phyloP scores from a whole-genome alignment of 2,797 vertebrate genomes.

The Amphiprion clarkii region DNA sequence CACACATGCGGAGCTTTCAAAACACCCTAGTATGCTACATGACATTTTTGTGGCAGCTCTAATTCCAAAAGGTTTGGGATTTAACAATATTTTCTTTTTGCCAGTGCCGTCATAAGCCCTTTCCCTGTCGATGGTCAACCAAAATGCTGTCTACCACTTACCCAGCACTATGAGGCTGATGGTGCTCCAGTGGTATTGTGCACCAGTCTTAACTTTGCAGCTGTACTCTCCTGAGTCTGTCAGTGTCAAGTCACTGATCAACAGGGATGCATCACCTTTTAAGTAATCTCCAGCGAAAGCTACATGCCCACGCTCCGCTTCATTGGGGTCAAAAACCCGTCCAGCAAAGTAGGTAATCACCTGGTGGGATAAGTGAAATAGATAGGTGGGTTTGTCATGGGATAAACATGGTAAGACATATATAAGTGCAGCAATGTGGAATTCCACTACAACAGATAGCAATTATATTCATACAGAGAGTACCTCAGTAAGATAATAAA shows the following conservation, averaged over 20 bases:
- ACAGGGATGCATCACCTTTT: conserved; percentile 91
- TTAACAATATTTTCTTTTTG: not conserved
- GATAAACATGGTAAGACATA: no score
- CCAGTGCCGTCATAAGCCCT: conserved; percentile 1
- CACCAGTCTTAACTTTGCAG: conserved; percentile 95
- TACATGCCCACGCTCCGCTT: conserved; percentile 87
- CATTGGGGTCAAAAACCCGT: conserved; percentile 88
- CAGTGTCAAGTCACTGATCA: conserved; percentile 90
- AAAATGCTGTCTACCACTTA: conserved; percentile 68
- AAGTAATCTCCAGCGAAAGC: conserved; percentile 92
- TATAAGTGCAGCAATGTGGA: no score
- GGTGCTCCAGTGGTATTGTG: conserved; percentile 90
- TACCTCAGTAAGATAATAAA: no score
- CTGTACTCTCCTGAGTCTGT: conserved; percentile 92
- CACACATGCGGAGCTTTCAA: no score
- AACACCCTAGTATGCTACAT: no score
- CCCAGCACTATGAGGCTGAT: conserved; percentile 92
- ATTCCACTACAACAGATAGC: no score
- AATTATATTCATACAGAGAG: no score
- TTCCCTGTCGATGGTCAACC: not conserved
- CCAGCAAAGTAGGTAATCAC: conserved; percentile 93
- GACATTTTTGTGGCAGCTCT: no score
- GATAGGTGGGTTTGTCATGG: no score
- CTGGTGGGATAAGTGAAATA: conserved; percentile 67
- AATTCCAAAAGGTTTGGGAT: not conserved